Base-by-base conservation (phyloP, 2,888 invertebrate species). In the Trilocha varians region DNA sequence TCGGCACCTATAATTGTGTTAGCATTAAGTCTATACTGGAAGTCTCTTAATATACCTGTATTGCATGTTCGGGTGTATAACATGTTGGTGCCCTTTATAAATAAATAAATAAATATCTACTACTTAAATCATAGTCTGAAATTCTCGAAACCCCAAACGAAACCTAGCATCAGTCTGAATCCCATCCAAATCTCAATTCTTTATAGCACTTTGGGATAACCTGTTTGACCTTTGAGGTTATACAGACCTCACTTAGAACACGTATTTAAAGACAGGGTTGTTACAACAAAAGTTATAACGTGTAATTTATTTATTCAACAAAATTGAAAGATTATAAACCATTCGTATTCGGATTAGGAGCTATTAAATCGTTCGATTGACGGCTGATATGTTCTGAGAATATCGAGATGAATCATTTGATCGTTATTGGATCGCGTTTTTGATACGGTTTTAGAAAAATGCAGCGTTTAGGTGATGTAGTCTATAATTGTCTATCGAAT, bases 271-370 rank as follows among this genome's bases (percentile, higher is more conserved):
- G 54, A 72, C 51, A 76, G 72, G 76, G 74, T 55, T 70, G 65
- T 43, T 37, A 40, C 41, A 46, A 50, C 45, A 39, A 18, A 46
- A 44, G 40, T 40, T 52, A 53, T 49, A 52, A 45, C 55, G 44
- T 58, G 55, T 63, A 72, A 71, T 73, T 64, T 76, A 65, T 65
- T 70, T 73, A 64, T 59, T 65, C 57, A 65, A 43, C 57, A 49
- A 70, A 75, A 75, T 71, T 73, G 66, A 70, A 72, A 69, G 67
- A 73, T 77, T 75, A 70, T 53, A 66, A 69, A 63, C 58, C 57
- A 42, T 49, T 42, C 42, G 56, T 52, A 60, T 64, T 55, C 45
- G 62, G 57, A 69, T 73, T 69, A 63, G 51, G 49, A 59, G 54
- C 52, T 60, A 61, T 64, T 65, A 64, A 47, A 36, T n/a, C 17